These are phyloP conservation scores for Drosophila burlai DNA, from an alignment of 1,140 invertebrate species.

Conservation along the genomic window DNA sequence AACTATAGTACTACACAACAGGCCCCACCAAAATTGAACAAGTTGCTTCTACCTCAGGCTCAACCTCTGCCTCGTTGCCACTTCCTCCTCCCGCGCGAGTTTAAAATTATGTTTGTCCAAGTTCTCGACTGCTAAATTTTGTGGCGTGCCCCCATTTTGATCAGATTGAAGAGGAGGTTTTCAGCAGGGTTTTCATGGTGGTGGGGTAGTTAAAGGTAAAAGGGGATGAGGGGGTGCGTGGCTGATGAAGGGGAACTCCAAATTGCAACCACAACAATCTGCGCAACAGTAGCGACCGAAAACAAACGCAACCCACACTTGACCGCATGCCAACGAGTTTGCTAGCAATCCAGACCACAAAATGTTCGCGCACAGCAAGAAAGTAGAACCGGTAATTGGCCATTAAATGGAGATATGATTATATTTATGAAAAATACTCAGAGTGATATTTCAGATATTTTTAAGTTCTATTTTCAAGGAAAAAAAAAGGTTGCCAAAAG, in stretches of 20 bases:
- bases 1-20: constrained; percentile 33
- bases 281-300: constrained; percentile 58
- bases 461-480: background rate
- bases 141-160: constrained; percentile 49
- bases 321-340: constrained; percentile 50
- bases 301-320: constrained; percentile 58
- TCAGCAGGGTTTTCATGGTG: constrained; percentile 1
- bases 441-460: background rate
- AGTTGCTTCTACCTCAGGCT: constrained; percentile 1
- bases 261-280: constrained; percentile 56
- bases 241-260: background rate
- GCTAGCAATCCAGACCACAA: constrained; percentile 35
- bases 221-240: background rate
- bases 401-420: background rate
- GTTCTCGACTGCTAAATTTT: constrained; percentile 52
- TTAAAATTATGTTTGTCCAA: constrained; percentile 56
- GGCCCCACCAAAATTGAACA: constrained; percentile 29
- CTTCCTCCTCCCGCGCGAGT: background rate
- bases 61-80: background rate
- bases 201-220: background rate
- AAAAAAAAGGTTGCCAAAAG: background rate
- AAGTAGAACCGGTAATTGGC: background rate
- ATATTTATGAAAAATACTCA: too few species aligned
- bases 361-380: constrained; percentile 25
- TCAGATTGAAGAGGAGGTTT: constrained; percentile 20